Conservation (phyloP, 2,888 invertebrate genomes). For the Phytoseiulus persimilis region DNA sequence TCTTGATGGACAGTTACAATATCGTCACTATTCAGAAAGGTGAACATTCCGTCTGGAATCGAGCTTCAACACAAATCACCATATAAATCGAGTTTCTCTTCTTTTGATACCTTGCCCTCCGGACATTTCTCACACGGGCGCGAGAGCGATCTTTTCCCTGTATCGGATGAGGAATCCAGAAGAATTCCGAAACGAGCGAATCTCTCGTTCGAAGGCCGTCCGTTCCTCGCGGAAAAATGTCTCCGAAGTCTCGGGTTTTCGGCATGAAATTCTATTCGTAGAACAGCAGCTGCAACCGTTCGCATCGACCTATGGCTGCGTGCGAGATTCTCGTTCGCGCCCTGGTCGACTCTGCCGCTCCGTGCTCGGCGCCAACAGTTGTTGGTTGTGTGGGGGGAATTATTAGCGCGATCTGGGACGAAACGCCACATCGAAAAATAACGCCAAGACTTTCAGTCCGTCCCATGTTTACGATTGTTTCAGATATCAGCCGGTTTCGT, state of each 20-base stretch:
- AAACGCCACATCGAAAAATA: neutral
- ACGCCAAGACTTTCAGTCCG: neutral
- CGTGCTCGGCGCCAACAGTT: neutral
- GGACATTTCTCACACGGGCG: neutral
- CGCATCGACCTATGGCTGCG: neutral
- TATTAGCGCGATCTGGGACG: neutral
- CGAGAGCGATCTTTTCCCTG: neutral
- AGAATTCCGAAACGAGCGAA: neutral
- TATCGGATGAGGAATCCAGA: neutral
- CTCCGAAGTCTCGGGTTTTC: neutral
- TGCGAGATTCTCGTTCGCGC: neutral
- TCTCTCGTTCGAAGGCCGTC: neutral
- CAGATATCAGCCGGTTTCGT: constrained; percentile 25
- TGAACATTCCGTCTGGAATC: neutral
- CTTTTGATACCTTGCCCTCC: neutral
- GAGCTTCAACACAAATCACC: neutral
- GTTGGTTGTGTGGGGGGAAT: neutral
- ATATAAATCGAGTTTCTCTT: neutral
- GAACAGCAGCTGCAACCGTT: neutral
- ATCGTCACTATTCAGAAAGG: constrained; percentile 27
- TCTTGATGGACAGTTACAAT: constrained; percentile 28
- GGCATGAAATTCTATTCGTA: neutral
- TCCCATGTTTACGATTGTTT: neutral
- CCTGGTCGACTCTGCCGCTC: neutral
- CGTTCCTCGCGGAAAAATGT: neutral